phyloP scores from a whole-genome alignment of 2,113 vertebrate species.

The Marmota flaviventris region DNA sequence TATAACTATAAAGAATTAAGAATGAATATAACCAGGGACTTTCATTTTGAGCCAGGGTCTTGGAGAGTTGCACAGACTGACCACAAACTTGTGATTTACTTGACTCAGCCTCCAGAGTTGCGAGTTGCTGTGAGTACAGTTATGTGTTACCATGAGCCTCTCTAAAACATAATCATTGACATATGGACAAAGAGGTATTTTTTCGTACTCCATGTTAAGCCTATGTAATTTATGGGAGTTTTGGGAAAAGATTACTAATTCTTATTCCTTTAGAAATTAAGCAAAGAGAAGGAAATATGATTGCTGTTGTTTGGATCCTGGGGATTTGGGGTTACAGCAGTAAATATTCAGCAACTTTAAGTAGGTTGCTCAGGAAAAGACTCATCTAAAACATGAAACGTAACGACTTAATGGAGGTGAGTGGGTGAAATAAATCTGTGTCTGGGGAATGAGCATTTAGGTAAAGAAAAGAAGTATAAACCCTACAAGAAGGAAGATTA shows the following conservation, averaged over 20 bases:
- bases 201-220: background rate
- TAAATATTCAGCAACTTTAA: background rate
- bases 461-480: background rate
- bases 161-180: no score
- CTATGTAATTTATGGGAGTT: background rate
- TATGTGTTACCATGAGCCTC: no score
- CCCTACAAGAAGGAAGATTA: background rate
- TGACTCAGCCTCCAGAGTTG: no score
- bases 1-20: no score
- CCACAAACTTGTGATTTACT: no score
- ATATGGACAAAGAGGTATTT: background rate
- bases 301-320: background rate
- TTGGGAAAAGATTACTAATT: background rate
- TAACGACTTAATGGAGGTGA: background rate
- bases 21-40: no score
- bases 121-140: no score
- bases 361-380: background rate
- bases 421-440: background rate
- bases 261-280: background rate
- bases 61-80: no score
- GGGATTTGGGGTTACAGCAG: background rate
- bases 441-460: background rate
- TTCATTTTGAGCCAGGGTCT: no score
- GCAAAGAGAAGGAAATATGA: background rate
- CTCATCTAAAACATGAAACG: background rate